Evolutionary conservation across 2,888 invertebrate genomes (phyloP).

Genomic region (Andrena bicolor): DNA sequence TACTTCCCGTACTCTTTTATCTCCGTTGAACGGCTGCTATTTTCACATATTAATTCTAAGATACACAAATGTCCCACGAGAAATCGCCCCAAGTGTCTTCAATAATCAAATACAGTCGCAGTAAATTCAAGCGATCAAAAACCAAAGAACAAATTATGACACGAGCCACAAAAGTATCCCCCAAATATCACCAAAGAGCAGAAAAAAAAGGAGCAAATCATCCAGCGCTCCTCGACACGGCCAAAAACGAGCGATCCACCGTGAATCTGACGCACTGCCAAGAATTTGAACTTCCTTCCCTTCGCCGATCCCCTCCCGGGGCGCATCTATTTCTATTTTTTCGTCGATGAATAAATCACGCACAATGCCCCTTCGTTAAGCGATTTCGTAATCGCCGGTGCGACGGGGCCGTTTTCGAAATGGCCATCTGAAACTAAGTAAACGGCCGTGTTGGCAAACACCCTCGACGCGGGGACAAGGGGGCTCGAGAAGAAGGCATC

Average conservation of each 20-base stretch:
- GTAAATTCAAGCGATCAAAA: no score
- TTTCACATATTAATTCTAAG: no score
- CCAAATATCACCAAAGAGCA: neutral
- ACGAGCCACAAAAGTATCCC: no score
- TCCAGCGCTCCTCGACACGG: slow-evolving; percentile 1
- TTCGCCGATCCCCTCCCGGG: slow-evolving; percentile 37
- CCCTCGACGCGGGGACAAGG: neutral
- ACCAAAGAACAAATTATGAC: no score
- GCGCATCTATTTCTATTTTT: slow-evolving; percentile 50
- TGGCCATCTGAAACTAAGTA: neutral
- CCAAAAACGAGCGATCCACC: slow-evolving; percentile 39
- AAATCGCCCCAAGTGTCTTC: no score
- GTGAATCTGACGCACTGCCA: slow-evolving; percentile 63
- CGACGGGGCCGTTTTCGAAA: neutral
- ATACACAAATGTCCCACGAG: no score
- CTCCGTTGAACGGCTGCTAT: no score
- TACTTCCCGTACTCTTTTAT: no score
- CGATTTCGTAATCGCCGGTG: slow-evolving; percentile 16
- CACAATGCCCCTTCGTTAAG: slow-evolving; percentile 28
- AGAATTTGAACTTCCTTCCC: slow-evolving; percentile 71
- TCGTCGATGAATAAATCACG: slow-evolving; percentile 42
- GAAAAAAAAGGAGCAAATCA: neutral
- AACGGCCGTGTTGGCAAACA: slow-evolving; percentile 22
- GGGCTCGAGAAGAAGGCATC: slow-evolving; percentile 1
- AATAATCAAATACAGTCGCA: no score